phyloP scores from a whole-genome alignment of 2,113 vertebrate genomes.

The Sinocyclocheilus grahami region DNA sequence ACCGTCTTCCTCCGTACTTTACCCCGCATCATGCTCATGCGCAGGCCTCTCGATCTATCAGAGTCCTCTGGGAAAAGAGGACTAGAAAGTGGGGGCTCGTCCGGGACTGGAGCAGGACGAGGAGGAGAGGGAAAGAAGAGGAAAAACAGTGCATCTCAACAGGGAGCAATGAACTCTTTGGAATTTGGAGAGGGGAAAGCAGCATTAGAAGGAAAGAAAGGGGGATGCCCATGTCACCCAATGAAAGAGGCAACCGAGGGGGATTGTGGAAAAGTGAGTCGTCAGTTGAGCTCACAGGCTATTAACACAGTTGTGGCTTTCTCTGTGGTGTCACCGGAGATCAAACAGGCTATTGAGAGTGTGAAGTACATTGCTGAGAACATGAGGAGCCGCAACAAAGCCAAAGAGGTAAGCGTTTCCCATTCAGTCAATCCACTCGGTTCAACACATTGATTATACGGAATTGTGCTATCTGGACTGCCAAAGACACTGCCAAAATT shows the following conservation, averaged over 20 bases:
- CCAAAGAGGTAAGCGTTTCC: conserved; percentile 82
- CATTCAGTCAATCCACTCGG: not conserved
- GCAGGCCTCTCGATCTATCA: conserved; percentile 77
- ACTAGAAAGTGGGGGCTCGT: conserved; percentile 64
- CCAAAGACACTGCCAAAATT: not conserved
- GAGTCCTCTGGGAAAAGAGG: conserved; percentile 43
- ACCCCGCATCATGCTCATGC: conserved; percentile 89
- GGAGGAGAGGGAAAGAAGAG: conserved; percentile 71
- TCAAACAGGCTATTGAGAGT: conserved; percentile 85
- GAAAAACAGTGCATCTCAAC: conserved; percentile 63
- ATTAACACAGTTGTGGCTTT: conserved; percentile 75
- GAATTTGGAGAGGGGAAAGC: conserved; percentile 73
- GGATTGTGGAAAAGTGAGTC: conserved; percentile 66
- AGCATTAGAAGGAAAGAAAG: conserved; percentile 71
- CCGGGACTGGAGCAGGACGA: conserved; percentile 63
- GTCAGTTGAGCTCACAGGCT: conserved; percentile 74
- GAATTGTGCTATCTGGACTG: not conserved
- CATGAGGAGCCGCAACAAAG: conserved; percentile 90
- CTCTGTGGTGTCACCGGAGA: conserved; percentile 79
- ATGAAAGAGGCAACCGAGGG: conserved; percentile 69
- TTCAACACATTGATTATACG: conserved; percentile 4
- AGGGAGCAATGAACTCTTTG: conserved; percentile 68
- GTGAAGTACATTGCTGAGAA: conserved; percentile 94
- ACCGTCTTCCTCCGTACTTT: conserved; percentile 83
- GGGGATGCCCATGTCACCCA: conserved; percentile 74